Evolutionary conservation across 2,113 vertebrate species (phyloP).

Genomic region (Machaerirhynchus nigripectus): DNA sequence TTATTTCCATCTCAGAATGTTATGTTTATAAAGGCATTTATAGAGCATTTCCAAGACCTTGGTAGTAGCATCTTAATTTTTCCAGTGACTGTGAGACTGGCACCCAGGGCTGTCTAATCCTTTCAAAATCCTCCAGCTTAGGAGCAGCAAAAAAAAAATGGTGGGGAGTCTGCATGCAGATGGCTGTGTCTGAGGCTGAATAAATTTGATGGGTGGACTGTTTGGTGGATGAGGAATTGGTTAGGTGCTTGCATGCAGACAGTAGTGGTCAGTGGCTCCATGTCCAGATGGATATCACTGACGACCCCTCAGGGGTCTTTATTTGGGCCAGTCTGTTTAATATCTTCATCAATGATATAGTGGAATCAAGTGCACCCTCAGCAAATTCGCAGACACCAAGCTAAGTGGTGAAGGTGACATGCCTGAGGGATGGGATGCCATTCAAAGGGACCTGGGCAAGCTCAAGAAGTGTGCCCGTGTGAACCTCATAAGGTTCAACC

Average conservation of each 20-base stretch:
- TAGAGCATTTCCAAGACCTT: neutral
- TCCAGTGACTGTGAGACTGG: neutral
- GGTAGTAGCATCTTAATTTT: neutral
- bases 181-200: neutral
- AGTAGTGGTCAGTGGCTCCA: neutral
- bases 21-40: neutral
- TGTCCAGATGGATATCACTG: neutral
- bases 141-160: neutral
- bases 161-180: neutral
- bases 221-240: neutral
- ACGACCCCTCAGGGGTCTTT: neutral
- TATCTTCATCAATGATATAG: neutral
- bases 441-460: neutral
- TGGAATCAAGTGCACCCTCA: fast-evolving
- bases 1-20: neutral
- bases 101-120: neutral
- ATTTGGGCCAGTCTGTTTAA: neutral
- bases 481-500: neutral
- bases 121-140: neutral
- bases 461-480: fast-evolving
- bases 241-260: neutral
- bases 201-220: neutral
- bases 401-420: neutral
- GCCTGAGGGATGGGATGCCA: neutral
- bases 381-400: neutral